Percentiles rank a stretch among this genome's conserved stretches.
Conservation (phyloP, 2,113 vertebrate species). For the Donacobius atricapilla region DNA sequence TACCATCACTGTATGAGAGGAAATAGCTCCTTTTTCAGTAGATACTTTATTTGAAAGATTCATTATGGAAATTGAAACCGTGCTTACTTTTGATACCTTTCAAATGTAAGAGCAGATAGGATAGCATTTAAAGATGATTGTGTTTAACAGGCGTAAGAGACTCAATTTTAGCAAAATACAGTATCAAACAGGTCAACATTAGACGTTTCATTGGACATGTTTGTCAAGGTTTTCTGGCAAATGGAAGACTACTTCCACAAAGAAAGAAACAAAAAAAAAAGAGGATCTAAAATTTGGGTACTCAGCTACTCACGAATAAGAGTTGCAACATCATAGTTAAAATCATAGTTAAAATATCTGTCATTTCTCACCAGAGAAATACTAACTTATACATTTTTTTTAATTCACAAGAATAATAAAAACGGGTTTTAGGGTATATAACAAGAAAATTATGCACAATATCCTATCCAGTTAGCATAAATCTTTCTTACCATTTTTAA, state of each 20-base stretch:
- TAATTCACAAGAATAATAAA: background rate
- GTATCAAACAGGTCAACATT: background rate
- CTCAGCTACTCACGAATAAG: background rate
- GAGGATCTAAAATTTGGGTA: background rate
- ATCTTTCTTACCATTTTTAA: background rate
- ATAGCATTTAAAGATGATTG: background rate
- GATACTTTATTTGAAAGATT: background rate
- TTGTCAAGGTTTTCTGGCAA: background rate
- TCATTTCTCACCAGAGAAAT: background rate
- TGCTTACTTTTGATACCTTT: background rate
- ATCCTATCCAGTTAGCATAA: background rate
- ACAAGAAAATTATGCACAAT: background rate
- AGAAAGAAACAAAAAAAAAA: background rate
- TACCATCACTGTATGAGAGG: background rate
- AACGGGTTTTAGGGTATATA: background rate
- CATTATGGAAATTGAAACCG: background rate
- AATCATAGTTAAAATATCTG: background rate
- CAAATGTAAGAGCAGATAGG: background rate
- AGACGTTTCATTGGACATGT: accelerated
- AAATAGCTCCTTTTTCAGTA: background rate
- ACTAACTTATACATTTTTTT: background rate
- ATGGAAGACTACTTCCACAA: background rate
- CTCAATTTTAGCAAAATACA: background rate
- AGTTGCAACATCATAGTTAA: background rate
- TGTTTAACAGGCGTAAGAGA: background rate